Evolutionary conservation across 2,888 invertebrate genomes (phyloP).

Genomic region (Drosophila cognata): DNA sequence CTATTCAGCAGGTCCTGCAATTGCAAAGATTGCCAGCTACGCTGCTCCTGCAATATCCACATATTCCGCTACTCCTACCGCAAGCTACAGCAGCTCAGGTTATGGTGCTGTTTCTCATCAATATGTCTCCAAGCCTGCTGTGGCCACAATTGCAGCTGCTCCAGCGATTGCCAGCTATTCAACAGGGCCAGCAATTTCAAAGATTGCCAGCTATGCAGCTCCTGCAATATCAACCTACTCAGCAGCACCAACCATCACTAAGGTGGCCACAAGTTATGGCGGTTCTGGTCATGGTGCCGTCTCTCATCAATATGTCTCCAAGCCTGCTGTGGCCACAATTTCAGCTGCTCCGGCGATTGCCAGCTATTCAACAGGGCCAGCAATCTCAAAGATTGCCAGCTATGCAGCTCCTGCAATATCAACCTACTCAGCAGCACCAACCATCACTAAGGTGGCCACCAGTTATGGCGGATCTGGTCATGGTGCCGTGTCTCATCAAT

Average conservation of each 20-base stretch:
- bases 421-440: neutral
- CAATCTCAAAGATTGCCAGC: slow-evolving; percentile 8
- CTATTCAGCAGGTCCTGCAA: slow-evolving; percentile 49
- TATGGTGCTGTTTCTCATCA: slow-evolving; percentile 33
- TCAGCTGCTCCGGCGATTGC: slow-evolving; percentile 26
- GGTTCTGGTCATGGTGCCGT: slow-evolving; percentile 21
- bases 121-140: slow-evolving; percentile 62
- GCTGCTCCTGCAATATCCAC: slow-evolving; percentile 55
- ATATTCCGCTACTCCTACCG: slow-evolving; percentile 57
- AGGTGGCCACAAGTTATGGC: fast-evolving
- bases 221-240: neutral
- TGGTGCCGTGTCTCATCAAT: neutral
- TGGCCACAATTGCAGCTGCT: slow-evolving; percentile 42
- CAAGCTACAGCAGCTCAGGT: slow-evolving; percentile 30
- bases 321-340: slow-evolving; percentile 69
- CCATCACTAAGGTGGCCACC: neutral
- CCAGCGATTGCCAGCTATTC: slow-evolving; percentile 40
- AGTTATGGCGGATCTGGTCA: neutral
- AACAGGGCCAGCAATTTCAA: neutral
- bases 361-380: slow-evolving; percentile 39
- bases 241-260: neutral
- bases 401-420: neutral
- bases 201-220: neutral
- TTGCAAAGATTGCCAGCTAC: slow-evolving; percentile 52
- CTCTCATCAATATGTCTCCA: slow-evolving; percentile 30